These are phyloP conservation scores for Pseudoatta argentina DNA, from an alignment of 1,140 invertebrate genomes.

Conservation along the genomic window DNA sequence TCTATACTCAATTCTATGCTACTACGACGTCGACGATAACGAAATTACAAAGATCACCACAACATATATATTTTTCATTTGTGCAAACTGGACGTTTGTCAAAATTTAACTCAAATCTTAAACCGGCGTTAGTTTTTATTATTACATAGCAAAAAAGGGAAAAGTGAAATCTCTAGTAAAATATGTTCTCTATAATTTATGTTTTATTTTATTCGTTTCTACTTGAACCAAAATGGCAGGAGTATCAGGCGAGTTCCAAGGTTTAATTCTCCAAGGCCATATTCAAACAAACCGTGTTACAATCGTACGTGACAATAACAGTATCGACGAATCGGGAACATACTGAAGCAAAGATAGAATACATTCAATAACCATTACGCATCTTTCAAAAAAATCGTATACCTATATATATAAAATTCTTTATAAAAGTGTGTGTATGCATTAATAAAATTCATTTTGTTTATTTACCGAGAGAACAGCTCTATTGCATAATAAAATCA, in stretches of 20 bases:
- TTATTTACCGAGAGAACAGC: background rate
- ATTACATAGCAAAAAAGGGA: background rate
- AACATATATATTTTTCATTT: background rate
- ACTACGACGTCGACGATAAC: background rate
- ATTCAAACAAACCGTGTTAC: slow-evolving; percentile 23
- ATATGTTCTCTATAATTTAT: background rate
- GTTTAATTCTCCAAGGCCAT: slow-evolving; percentile 16
- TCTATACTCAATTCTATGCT: background rate
- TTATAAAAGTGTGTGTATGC: no score
- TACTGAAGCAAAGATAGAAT: background rate
- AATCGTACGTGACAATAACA: background rate
- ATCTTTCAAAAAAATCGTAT: background rate
- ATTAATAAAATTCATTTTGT: background rate
- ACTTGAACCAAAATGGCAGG: background rate
- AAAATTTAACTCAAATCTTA: background rate
- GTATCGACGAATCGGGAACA: background rate
- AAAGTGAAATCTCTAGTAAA: background rate
- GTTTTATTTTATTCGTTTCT: background rate
- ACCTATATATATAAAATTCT: no score
- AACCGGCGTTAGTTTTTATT: background rate
- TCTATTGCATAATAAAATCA: background rate
- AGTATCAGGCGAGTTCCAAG: background rate
- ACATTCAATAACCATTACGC: background rate
- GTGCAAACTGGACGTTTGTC: background rate
- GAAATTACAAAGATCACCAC: background rate